Percentiles rank a stretch among this genome's conserved stretches.
Evolutionary conservation across 2,113 vertebrate species (phyloP).

Genomic region (Nanorana parkeri): DNA sequence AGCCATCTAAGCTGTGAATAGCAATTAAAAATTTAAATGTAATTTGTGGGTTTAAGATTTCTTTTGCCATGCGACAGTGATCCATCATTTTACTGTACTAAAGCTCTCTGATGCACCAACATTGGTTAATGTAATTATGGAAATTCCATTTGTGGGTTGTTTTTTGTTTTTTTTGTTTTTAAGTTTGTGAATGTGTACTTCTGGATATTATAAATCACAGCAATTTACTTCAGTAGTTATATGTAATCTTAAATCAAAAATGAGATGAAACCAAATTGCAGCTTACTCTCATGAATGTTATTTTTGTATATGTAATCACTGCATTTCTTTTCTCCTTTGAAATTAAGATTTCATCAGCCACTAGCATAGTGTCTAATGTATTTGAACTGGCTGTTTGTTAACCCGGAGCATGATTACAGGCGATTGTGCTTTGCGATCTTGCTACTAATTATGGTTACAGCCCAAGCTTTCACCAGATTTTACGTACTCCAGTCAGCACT

Average conservation of each 20-base stretch:
- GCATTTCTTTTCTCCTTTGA: not conserved
- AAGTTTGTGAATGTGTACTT: not conserved
- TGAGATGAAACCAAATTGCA: slow-evolving; percentile 18
- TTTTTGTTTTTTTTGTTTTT: not conserved
- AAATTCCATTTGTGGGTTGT: slow-evolving; percentile 32
- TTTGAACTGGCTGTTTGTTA: too few species aligned
- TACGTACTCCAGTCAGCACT: too few species aligned
- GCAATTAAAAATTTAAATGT: slow-evolving; percentile 55
- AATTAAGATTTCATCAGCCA: too few species aligned
- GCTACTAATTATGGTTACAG: too few species aligned
- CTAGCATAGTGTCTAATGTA: too few species aligned
- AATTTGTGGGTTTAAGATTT: slow-evolving; percentile 39
- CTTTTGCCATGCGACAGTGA: slow-evolving; percentile 17
- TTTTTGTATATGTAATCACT: not conserved
- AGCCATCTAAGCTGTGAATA: slow-evolving; percentile 32
- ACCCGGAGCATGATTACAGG: too few species aligned
- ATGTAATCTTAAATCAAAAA: slow-evolving; percentile 39
- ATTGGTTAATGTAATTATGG: slow-evolving; percentile 42
- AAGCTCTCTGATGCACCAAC: slow-evolving; percentile 6
- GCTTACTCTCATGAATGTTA: not conserved
- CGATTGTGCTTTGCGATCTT: too few species aligned
- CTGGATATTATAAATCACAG: slow-evolving; percentile 18
- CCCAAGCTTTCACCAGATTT: too few species aligned
- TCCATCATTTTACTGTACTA: slow-evolving; percentile 32
- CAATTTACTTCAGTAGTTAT: slow-evolving; percentile 27